Conservation (phyloP, 2,888 invertebrate genomes). For the Cheilosia urbana region DNA sequence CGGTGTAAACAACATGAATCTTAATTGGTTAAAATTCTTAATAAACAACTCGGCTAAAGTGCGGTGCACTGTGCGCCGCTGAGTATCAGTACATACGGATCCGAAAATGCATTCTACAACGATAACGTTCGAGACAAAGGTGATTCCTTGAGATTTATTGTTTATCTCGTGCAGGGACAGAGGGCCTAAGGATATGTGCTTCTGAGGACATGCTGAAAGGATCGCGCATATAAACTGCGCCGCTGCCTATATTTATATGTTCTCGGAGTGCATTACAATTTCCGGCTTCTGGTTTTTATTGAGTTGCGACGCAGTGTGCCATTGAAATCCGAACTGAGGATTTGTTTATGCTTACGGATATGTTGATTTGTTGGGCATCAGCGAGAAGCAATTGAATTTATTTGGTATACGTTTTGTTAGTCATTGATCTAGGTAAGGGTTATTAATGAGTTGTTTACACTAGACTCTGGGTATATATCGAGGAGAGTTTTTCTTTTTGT, state of each 20-base stretch:
- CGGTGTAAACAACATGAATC: conserved; percentile 74
- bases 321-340: conserved; percentile 47
- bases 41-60: conserved; percentile 72
- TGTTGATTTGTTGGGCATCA: conserved; percentile 61
- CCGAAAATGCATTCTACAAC: conserved; percentile 33
- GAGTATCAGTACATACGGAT: conserved; percentile 15
- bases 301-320: conserved; percentile 27
- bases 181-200: conserved; percentile 46
- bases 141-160: conserved; percentile 56
- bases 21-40: conserved; percentile 71
- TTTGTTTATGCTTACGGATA: conserved; percentile 65
- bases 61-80: conserved; percentile 65
- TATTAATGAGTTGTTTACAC: conserved; percentile 55
- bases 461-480: neutral
- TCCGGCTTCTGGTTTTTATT: conserved; percentile 58
- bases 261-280: conserved; percentile 52
- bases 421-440: conserved; percentile 45
- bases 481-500: conserved; percentile 17
- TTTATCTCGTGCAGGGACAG: conserved; percentile 33
- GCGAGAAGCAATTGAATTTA: conserved; percentile 43
- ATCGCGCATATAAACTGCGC: conserved; percentile 8
- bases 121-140: conserved; percentile 61
- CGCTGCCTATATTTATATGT: too few relatives aligned
- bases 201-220: conserved; percentile 37
- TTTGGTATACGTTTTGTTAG: conserved; percentile 23